Conservation (phyloP, 2,797 vertebrate genomes). For the Momotus momota region DNA sequence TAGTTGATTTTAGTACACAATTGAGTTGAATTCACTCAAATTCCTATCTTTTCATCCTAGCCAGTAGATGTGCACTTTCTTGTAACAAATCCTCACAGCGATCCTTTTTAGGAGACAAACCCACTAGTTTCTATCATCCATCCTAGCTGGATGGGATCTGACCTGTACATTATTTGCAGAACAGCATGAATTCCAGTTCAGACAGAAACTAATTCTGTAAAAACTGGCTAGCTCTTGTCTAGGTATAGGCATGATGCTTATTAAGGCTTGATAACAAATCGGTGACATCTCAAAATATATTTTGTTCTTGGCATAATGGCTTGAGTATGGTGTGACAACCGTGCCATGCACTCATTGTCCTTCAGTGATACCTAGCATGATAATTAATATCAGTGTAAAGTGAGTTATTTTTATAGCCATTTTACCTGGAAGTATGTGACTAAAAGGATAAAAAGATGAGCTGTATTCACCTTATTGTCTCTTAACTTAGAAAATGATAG, state of each 20-base stretch:
- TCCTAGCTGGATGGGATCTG: background rate
- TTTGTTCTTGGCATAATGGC: background rate
- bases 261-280: background rate
- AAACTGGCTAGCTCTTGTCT: background rate
- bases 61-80: background rate
- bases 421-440: background rate
- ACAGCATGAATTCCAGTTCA: background rate
- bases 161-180: background rate
- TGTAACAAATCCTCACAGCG: background rate
- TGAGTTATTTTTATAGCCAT: background rate
- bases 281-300: background rate
- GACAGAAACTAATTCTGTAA: background rate
- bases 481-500: background rate
- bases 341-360: background rate
- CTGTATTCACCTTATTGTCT: background rate
- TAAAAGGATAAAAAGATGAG: background rate
- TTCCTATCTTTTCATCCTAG: background rate
- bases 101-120: background rate
- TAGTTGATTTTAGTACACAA: background rate
- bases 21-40: background rate
- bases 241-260: background rate
- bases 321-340: background rate
- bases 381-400: background rate
- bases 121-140: background rate
- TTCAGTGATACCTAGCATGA: background rate